Conservation (phyloP, 1,140 invertebrate genomes). For the Elysia chlorotica region DNA sequence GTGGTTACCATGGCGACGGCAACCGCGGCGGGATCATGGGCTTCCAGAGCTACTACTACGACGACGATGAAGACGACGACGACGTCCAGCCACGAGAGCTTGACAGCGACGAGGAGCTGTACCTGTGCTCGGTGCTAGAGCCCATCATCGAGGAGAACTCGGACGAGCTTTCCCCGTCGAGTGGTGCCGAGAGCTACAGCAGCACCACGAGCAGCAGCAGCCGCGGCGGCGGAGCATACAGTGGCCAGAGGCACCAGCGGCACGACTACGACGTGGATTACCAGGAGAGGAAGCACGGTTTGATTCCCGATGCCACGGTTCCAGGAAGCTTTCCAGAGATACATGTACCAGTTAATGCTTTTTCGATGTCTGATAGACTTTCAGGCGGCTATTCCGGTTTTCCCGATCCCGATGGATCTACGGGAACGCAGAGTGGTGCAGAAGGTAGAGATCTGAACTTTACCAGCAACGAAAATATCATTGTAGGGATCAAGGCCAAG, state of each 20-base stretch:
- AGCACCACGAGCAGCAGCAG: not conserved
- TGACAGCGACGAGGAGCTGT: slow-evolving; percentile 38
- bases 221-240: not conserved
- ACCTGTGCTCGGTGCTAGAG: slow-evolving; percentile 37
- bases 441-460: no score
- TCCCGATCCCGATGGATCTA: no score
- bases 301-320: not conserved
- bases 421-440: no score
- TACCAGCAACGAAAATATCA: no score
- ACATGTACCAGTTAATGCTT: no score
- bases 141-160: slow-evolving; percentile 54
- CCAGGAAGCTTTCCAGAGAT: no score
- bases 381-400: no score
- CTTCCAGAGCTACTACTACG: slow-evolving; percentile 2
- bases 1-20: not conserved
- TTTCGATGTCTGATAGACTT: no score
- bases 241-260: not conserved
- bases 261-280: slow-evolving; percentile 9
- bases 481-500: no score
- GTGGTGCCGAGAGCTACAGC: not conserved
- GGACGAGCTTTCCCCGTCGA: slow-evolving; percentile 34
- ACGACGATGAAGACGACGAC: slow-evolving; percentile 26
- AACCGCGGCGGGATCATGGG: not conserved
- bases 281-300: slow-evolving; percentile 2
- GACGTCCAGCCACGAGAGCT: slow-evolving; percentile 24